Evolutionary conservation across 53 echinoderm and acorn worm genomes (phyloP), one percentile per base, ranked within the genome.

Genomic region (Holothuria leucospilota): DNA sequence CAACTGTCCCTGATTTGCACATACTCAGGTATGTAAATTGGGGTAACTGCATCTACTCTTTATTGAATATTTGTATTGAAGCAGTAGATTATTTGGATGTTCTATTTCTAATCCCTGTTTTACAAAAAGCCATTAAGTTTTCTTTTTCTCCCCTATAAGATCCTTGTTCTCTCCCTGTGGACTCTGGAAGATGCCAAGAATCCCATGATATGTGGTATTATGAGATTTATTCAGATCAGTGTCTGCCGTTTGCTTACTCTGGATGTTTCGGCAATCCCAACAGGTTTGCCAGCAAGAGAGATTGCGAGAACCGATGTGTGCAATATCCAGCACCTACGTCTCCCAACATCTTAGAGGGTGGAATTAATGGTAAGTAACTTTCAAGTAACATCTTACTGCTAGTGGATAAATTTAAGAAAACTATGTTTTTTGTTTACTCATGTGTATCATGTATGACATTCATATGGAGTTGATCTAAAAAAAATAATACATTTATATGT

Each of bases 221-320:
- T 85, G 87, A 95, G 78, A 29, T 75, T 13, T 59, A 90, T 64
- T 85, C 93, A 10, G 77, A 89, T 20, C 81, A 71, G 62, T 97
- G 98, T 59, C 93, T 93, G 84, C 85, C 90, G 30, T 97, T 97
- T 78, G 84, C 80, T 82, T 97, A 97, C 82, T 89, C 90, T 34
- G 98, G 98, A 73, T 97, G 98, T 85, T 90, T 90, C 28, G 98
- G 98, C 51, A 97, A 97, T 72, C 93, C 93, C 51, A 97, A 97
- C 68, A 77, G 94, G 29, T 94, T 94, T 46, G 62, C 68, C 28
- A 84, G 69, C 30, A 68, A 25, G 4, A 41, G 18, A 49, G 58
- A 49, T 34, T 94, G 94, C 69, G 72, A 92, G 74, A 63, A 65
- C 9, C 69, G 87, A 16, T 94, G 94, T 34, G 82, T 60, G 49